These are phyloP conservation scores for Ormyrus rosae DNA, from an alignment of 2,888 invertebrate species.

Conservation along the genomic window DNA sequence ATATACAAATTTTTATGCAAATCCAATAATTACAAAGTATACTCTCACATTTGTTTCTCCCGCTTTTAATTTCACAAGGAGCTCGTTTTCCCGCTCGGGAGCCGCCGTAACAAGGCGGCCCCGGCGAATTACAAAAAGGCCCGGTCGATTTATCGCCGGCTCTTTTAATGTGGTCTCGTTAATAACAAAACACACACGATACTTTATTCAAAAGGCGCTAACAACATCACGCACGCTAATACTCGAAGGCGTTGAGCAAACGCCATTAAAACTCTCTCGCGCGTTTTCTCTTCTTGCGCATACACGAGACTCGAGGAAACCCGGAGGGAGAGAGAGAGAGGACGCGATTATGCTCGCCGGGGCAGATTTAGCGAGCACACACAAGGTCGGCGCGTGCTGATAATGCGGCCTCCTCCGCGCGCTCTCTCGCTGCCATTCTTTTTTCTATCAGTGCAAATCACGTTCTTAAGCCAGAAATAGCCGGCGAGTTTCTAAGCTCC, in stretches of 20 bases:
- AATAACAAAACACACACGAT: not conserved
- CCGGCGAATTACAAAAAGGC: no score
- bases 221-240: conserved; percentile 34
- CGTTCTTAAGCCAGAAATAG: conserved; percentile 40
- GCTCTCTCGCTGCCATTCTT: conserved; percentile 42
- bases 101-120: not conserved
- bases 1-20: not conserved
- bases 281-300: conserved; percentile 49
- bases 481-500: not conserved
- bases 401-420: conserved; percentile 70
- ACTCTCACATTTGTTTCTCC: not conserved
- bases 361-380: conserved; percentile 73
- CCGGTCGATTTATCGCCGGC: no score
- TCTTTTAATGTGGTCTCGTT: no score
- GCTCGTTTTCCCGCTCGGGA: not conserved
- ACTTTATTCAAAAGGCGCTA: conserved; percentile 42
- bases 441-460: conserved; percentile 46
- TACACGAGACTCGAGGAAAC: not conserved
- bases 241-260: conserved; percentile 61
- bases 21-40: not conserved
- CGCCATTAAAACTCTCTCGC: conserved; percentile 65
- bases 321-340: conserved; percentile 51
- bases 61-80: not conserved
- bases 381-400: conserved; percentile 73
- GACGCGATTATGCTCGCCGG: conserved; percentile 65